These are phyloP conservation scores for Napeogenes inachia DNA, from an alignment of 2,888 invertebrate species.

Conservation along the genomic window DNA sequence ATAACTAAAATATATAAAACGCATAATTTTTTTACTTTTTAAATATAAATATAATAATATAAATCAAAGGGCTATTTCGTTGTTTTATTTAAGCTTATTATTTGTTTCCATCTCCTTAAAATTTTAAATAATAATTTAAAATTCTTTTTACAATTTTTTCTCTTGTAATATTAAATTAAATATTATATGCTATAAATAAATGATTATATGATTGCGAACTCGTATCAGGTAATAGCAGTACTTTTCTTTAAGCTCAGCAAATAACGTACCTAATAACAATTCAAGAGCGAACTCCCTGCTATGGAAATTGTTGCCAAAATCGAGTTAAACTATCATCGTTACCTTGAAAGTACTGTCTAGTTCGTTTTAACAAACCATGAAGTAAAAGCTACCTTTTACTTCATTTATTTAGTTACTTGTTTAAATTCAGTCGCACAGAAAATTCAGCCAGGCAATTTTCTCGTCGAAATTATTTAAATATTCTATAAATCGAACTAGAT, in stretches of 20 bases:
- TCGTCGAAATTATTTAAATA: not conserved
- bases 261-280: constrained; percentile 48
- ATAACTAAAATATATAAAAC: too few relatives aligned
- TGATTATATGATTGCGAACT: constrained; percentile 1
- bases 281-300: constrained; percentile 60
- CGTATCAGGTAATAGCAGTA: constrained; percentile 45
- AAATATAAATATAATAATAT: too few relatives aligned
- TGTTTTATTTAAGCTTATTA: too few relatives aligned
- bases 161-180: too few relatives aligned
- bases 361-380: constrained; percentile 23
- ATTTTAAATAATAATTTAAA: too few relatives aligned
- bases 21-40: too few relatives aligned
- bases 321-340: constrained; percentile 49
- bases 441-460: not conserved
- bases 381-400: constrained; percentile 26
- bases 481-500: too few relatives aligned
- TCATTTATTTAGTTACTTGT: constrained; percentile 21
- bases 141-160: too few relatives aligned
- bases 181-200: too few relatives aligned
- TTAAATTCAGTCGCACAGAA: constrained; percentile 13
- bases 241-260: constrained; percentile 39
- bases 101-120: too few relatives aligned
- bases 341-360: constrained; percentile 28
- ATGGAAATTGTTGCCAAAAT: constrained; percentile 63
- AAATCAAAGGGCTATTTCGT: too few relatives aligned